Percentiles rank a stretch among this genome's conserved stretches.
phyloP scores from a whole-genome alignment of 2,888 invertebrate genomes.

The Aelia acuminata region DNA sequence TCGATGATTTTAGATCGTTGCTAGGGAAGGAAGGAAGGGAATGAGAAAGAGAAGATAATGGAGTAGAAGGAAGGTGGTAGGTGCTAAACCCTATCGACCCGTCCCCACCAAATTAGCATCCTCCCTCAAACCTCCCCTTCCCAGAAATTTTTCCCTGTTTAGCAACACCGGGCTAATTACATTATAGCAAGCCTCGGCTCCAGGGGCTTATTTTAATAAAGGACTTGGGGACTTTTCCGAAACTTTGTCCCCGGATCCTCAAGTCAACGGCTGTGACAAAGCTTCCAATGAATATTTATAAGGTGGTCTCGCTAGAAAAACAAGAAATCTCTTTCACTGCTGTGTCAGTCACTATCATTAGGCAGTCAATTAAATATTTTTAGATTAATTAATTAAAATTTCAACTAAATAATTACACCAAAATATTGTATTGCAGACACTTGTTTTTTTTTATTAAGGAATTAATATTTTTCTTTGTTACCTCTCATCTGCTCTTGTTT shows the following conservation, averaged over 20 bases:
- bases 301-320: conserved; percentile 27
- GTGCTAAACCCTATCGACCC: conserved; percentile 53
- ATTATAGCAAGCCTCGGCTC: conserved; percentile 46
- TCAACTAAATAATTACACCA: background rate
- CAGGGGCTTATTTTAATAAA: conserved; percentile 51
- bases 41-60: background rate
- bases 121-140: conserved; percentile 32
- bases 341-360: background rate
- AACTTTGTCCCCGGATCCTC: conserved; percentile 34
- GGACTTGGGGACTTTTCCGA: conserved; percentile 15
- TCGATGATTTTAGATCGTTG: background rate
- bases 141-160: conserved; percentile 54
- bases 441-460: too few species aligned
- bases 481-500: too few species aligned
- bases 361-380: background rate
- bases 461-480: too few species aligned
- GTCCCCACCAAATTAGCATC: conserved; percentile 33
- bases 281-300: conserved; percentile 53
- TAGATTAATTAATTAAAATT: background rate
- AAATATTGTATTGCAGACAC: too few species aligned
- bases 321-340: conserved; percentile 19
- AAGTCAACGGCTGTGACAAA: conserved; percentile 27
- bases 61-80: background rate
- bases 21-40: background rate
- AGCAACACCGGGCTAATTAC: conserved; percentile 53